Evolutionary conservation across 1,140 invertebrate species (phyloP), one percentile per base, ranked within the genome.

Genomic region (Polyergus mexicanus): DNA sequence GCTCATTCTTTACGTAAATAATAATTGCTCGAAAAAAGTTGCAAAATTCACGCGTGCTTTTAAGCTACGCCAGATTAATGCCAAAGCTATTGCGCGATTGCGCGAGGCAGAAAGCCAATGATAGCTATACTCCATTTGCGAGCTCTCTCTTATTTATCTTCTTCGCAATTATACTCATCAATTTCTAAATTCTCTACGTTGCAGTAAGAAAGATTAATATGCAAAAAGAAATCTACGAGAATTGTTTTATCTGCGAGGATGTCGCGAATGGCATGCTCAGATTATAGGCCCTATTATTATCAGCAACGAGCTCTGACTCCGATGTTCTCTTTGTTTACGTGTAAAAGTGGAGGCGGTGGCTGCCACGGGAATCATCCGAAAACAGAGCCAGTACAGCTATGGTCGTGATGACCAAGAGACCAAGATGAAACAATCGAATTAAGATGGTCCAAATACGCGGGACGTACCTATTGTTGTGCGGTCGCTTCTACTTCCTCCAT

Each of bases 301-400:
- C 78, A 77, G 71, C 76, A 76, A 84, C 66, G 71, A 90, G 87
- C 88, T 92, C 90, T 93, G 90, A 94, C 90, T 92, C 89, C 91
- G 90, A 90, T 94, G 88, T 93, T 91, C 92, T 94, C 87, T 92
- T 92, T 94, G 88, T 94, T 94, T 93, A 92, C 88, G 85, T 86
- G 89, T 91, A 84, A 93, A 94, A 94, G 85, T 91, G 91, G 94
- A 94, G 92, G 93, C 94, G 89, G 94, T 95, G 90, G 94, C 94
- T 93, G 94, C 94, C 81, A 95, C 94, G 86, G 94, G 95, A 87
- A 92, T 94, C 92, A 95, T 95, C 94, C 89, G 95, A 91, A 95
- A 95, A 93, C 92, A 93, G 87, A 92, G 88, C 90, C 93, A 91
- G 86, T 81, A 94, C 92, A 91, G 86, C 91, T 87, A 94, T 91